These are phyloP conservation scores for Microctonus aethiopoides DNA, from an alignment of 2,888 invertebrate species.

Conservation along the genomic window DNA sequence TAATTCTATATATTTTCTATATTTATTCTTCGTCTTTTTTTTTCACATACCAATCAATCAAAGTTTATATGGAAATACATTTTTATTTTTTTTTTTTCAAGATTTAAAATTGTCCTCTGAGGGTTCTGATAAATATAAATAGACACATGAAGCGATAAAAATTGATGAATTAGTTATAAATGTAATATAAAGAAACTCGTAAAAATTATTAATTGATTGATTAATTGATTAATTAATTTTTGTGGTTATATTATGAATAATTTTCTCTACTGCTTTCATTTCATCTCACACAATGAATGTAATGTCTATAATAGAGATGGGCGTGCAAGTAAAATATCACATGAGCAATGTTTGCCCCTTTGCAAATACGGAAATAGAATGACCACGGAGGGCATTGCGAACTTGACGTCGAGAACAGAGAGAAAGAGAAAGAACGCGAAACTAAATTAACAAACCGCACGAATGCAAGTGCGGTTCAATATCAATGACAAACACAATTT, in stretches of 20 bases:
- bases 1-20: neutral
- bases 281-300: neutral
- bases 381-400: slow-evolving; percentile 29
- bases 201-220: too few relatives aligned
- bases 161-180: too few relatives aligned
- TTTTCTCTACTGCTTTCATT: neutral
- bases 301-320: neutral
- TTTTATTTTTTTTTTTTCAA: neutral
- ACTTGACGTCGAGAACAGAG: slow-evolving; percentile 31
- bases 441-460: slow-evolving; percentile 8
- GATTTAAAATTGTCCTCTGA: too few relatives aligned
- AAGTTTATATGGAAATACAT: slow-evolving; percentile 1
- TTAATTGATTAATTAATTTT: too few relatives aligned
- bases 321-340: neutral
- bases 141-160: too few relatives aligned
- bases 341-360: slow-evolving; percentile 9
- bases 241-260: neutral
- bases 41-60: slow-evolving; percentile 11
- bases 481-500: slow-evolving; percentile 9
- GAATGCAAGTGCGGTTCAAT: neutral
- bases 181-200: too few relatives aligned
- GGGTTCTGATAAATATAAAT: too few relatives aligned
- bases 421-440: slow-evolving; percentile 15
- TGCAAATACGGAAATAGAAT: slow-evolving; percentile 36
- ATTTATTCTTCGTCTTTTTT: slow-evolving; percentile 4